These are phyloP conservation scores for Porites australiensis DNA, from an alignment of 64 coral and sea anemone species.

Conservation along the genomic window DNA sequence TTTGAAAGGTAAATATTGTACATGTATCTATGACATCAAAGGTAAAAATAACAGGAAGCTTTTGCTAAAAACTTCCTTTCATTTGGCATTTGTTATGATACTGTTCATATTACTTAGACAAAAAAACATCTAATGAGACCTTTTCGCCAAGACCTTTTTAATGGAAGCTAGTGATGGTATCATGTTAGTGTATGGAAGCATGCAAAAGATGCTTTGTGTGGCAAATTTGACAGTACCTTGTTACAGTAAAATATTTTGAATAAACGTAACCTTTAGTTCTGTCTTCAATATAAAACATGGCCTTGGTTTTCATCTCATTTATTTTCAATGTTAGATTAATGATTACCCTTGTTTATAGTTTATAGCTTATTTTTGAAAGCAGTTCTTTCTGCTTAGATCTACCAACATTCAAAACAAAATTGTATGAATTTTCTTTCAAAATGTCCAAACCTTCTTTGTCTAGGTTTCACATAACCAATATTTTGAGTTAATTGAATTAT, in stretches of 20 bases:
- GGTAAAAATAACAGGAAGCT: constrained; percentile 2
- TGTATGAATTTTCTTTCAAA: no score
- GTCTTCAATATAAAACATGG: no score
- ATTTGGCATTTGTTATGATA: constrained; percentile 1
- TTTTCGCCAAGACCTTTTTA: neutral
- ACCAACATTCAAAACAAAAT: no score
- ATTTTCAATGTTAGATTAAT: no score
- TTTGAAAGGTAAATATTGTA: neutral
- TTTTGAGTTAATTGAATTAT: neutral
- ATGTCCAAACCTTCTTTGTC: no score
- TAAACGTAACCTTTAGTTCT: no score
- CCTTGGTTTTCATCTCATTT: no score
- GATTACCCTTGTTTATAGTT: no score
- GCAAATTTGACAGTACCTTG: no score
- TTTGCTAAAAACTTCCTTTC: neutral
- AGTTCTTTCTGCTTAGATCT: no score
- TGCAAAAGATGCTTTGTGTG: neutral
- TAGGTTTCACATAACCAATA: neutral
- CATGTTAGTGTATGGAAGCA: neutral
- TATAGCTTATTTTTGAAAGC: no score
- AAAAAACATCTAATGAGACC: neutral
- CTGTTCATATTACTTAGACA: neutral
- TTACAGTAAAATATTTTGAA: no score
- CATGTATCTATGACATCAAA: neutral
- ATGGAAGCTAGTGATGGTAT: neutral